Conservation (phyloP, 2,113 vertebrate genomes). For the Labrus mixtus region DNA sequence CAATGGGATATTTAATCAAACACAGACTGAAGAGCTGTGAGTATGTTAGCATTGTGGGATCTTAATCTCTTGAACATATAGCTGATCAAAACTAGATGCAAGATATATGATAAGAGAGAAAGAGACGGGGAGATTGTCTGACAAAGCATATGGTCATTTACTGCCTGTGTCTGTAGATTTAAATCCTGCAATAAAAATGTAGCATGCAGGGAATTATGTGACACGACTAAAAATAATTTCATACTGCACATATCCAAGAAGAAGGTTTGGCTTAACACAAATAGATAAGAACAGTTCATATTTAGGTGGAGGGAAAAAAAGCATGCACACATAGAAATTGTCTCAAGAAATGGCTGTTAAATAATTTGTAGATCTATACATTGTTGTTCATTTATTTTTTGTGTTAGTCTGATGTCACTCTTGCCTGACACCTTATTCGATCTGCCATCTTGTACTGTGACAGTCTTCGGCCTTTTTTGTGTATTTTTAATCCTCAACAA, state of each 20-base stretch:
- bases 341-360: too few relatives aligned
- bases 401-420: too few relatives aligned
- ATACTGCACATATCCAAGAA: neutral
- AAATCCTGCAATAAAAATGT: constrained; percentile 5
- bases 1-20: constrained; percentile 36
- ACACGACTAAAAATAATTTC: neutral
- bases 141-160: constrained; percentile 9
- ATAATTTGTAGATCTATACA: too few relatives aligned
- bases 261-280: too few relatives aligned
- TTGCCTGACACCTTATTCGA: too few relatives aligned
- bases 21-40: constrained; percentile 17
- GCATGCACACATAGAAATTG: too few relatives aligned
- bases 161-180: constrained; percentile 1
- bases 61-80: constrained; percentile 23
- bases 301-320: too few relatives aligned
- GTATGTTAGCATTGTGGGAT: neutral
- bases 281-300: too few relatives aligned
- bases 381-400: too few relatives aligned
- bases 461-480: too few relatives aligned
- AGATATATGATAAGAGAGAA: neutral
- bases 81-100: neutral
- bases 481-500: too few relatives aligned
- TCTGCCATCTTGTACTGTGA: too few relatives aligned
- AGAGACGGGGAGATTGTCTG: neutral
- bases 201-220: neutral